Percentiles rank a stretch among this genome's conserved stretches.
These are phyloP conservation scores for Pocillopora meandrina DNA, from an alignment of 92 coral and sea anemone species.

Conservation along the genomic window DNA sequence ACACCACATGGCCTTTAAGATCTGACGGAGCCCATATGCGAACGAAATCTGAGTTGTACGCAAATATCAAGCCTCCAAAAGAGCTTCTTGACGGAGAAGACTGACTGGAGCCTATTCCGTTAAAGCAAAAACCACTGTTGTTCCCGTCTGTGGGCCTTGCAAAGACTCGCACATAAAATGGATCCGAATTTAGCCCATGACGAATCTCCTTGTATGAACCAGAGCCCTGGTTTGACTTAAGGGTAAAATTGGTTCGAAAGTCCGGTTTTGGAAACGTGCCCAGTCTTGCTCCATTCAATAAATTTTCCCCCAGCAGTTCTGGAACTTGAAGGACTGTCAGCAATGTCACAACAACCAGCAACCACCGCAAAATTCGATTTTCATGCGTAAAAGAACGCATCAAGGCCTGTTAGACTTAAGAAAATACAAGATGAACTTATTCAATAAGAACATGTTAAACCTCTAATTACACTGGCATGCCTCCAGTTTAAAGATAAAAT, in stretches of 20 bases:
- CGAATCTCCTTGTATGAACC: conserved; percentile 84
- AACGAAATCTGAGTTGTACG: conserved; percentile 81
- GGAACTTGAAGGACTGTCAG: conserved; percentile 32
- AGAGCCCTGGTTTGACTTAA: conserved; percentile 78
- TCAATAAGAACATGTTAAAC: conserved; percentile 20
- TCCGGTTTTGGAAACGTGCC: conserved; percentile 87
- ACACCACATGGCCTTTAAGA: conserved; percentile 77
- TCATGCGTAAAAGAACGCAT: conserved; percentile 37
- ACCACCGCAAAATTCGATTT: conserved; percentile 25
- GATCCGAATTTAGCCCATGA: conserved; percentile 79
- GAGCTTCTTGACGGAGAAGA: conserved; percentile 67
- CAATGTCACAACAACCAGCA: conserved; percentile 45
- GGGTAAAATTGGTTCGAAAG: conserved; percentile 74
- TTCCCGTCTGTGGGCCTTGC: conserved; percentile 68
- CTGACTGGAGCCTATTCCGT: conserved; percentile 91
- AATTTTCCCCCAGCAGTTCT: conserved; percentile 33
- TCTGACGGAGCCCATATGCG: conserved; percentile 95
- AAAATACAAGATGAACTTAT: not conserved
- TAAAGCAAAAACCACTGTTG: conserved; percentile 79
- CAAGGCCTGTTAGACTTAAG: conserved; percentile 12
- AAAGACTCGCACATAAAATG: conserved; percentile 95
- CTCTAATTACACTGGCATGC: conserved; percentile 7
- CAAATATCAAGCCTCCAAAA: conserved; percentile 91
- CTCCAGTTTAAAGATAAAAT: not conserved
- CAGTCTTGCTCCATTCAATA: conserved; percentile 70